Base-by-base conservation (phyloP, 2,113 vertebrate genomes). In the Thymallus thymallus region DNA sequence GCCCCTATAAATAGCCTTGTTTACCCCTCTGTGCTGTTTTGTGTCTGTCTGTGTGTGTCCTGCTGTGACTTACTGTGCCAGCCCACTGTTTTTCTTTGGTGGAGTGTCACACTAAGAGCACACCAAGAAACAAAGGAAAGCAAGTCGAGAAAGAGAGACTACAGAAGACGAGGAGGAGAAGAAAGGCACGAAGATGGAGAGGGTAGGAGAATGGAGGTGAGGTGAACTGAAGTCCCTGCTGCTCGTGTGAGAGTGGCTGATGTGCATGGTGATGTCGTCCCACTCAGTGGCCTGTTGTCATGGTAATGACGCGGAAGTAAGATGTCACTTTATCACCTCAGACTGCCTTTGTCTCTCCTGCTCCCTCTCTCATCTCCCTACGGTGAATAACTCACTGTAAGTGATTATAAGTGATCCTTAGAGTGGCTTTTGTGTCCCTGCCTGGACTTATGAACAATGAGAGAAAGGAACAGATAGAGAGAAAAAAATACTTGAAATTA, bases 321-420 rank as follows among this genome's bases (percentile, higher is more conserved):
- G 80, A 77, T 76, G 81, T 84, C 83, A 80, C 87, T 90, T 85
- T 73, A 84, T 88, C 85, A 82, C 87, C 81, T 83, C 74, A 35
- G 79, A 77, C 71, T 76, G 69, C 84, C 86, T 88, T 90, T 88
- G 84, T 90, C 84, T 86, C 73, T 73, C 58, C 77, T 18, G 76
- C 82, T 86, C 75, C 72, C 62, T 29, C 69, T 68, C 63, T 41
- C 35, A 41, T 86, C 76, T 87, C 78, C 84, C 88, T 81, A 63
- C 60, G 78, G 83, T 77, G 56, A 62, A 24, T 75, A 68, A 78
- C 84, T 86, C 84, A 78, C 87, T 78, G n/a, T n/a, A 84, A 85
- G 84, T 76, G 84, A 90, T 88, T 92, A 92, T 92, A 92, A 93
- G 92, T 92, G 91, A 91, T 90, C 89, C 90, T 86, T 81, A 76